Evolutionary conservation across 2,797 vertebrate genomes (phyloP).

Genomic region (Acanthurus leucopareius): DNA sequence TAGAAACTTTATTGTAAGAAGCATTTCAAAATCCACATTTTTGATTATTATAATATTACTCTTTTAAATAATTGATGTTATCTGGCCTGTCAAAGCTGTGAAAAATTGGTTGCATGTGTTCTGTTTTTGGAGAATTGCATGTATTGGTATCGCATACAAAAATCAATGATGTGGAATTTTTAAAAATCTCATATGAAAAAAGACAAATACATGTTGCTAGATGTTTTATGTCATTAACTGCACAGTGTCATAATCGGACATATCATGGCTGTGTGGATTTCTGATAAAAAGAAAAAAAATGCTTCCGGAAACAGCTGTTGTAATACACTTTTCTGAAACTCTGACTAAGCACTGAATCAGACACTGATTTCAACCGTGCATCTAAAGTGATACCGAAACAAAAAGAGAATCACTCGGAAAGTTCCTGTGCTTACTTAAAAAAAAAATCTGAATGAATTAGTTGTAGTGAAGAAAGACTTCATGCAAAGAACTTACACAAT

Average conservation of each 20-base stretch:
- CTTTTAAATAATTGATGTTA: constrained; percentile 18
- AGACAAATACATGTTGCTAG: neutral
- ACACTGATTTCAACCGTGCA: constrained; percentile 1
- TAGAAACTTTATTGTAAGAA: neutral
- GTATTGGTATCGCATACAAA: neutral
- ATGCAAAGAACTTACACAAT: neutral
- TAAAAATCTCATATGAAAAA: neutral
- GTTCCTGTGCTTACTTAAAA: neutral
- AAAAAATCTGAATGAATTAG: constrained; percentile 45
- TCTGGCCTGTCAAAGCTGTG: neutral
- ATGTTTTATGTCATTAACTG: neutral
- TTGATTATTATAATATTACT: neutral
- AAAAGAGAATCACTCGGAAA: constrained; percentile 33
- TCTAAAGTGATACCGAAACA: constrained; percentile 35
- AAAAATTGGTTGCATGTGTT: constrained; percentile 6
- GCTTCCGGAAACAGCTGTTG: neutral
- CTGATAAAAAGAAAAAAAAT: too few species aligned
- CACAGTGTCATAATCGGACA: neutral
- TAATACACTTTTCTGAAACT: neutral
- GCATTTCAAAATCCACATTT: neutral
- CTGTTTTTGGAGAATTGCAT: neutral
- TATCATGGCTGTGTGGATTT: neutral
- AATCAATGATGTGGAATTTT: too few species aligned
- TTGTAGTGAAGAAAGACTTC: neutral
- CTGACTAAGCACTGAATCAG: constrained; percentile 27